A percentile compares a stretch with the other conserved stretches of the same genome.
Evolutionary conservation across 2,113 vertebrate species (phyloP).

Genomic region (Hyperopisus bebe): DNA sequence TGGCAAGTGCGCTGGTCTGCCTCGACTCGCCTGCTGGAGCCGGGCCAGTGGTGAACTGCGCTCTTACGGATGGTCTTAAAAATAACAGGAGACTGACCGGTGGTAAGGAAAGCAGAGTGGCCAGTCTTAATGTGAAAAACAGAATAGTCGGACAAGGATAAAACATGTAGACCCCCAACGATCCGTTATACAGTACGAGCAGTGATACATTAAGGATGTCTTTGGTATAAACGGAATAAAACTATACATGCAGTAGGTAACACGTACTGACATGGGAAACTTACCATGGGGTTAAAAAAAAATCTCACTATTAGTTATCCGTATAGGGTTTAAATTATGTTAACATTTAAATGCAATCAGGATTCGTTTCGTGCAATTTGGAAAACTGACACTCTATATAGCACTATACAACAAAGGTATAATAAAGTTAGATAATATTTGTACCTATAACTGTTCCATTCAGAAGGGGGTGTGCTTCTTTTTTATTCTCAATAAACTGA

Average conservation of each 20-base stretch:
- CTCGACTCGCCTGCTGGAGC: not conserved
- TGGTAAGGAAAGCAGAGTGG: not conserved
- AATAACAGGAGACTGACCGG: not conserved
- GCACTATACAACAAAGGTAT: not conserved
- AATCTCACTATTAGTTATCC: not conserved
- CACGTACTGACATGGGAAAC: not conserved
- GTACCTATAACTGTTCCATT: not conserved
- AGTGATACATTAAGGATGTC: not conserved
- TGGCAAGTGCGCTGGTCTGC: not conserved
- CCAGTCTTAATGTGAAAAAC: not conserved
- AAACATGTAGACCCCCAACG: not conserved
- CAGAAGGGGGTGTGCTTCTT: not conserved
- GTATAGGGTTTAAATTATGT: not conserved
- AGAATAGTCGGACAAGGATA: not conserved
- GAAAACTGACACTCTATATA: not conserved
- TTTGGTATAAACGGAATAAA: not conserved
- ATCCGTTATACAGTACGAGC: not conserved
- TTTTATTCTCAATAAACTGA: not conserved
- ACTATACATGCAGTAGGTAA: not conserved
- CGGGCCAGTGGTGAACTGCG: not conserved
- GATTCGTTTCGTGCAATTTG: not conserved
- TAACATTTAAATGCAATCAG: not conserved
- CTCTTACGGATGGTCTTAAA: not conserved
- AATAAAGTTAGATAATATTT: not conserved
- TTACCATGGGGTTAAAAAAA: not conserved